Conservation (phyloP, 2,113 vertebrate genomes). For the Leptosomus discolor region DNA sequence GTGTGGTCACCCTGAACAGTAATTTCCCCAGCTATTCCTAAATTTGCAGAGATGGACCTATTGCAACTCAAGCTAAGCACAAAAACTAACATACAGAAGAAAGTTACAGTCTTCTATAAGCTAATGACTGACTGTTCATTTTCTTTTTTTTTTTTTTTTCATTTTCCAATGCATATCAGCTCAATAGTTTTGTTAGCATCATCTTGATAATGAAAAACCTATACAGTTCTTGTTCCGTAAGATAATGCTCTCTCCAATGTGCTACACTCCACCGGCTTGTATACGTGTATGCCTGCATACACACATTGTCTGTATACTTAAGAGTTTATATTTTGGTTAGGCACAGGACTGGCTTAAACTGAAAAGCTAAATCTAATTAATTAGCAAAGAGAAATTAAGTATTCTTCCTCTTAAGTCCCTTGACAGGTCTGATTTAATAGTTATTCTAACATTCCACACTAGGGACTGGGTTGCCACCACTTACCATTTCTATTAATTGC, state of each 20-base stretch:
- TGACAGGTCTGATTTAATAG: constrained; percentile 6
- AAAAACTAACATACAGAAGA: background rate
- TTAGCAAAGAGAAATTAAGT: constrained; percentile 10
- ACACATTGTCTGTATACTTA: background rate
- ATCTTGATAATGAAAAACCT: background rate
- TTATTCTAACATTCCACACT: background rate
- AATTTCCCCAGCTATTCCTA: background rate
- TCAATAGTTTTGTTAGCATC: background rate
- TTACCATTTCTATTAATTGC: background rate
- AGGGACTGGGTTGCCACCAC: background rate
- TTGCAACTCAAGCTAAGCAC: background rate
- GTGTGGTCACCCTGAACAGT: background rate
- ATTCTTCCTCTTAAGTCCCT: background rate
- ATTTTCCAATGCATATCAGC: background rate
- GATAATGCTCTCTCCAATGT: background rate
- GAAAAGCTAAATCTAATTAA: background rate
- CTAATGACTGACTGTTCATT: background rate
- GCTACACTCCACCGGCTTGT: background rate
- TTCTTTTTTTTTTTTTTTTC: background rate
- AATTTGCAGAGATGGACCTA: background rate
- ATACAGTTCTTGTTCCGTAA: background rate
- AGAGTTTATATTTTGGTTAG: background rate
- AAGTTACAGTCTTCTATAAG: background rate
- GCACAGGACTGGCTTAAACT: background rate
- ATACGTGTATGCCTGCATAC: background rate